phyloP scores from a whole-genome alignment of 2,113 vertebrate genomes.

The Siniperca chuatsi region DNA sequence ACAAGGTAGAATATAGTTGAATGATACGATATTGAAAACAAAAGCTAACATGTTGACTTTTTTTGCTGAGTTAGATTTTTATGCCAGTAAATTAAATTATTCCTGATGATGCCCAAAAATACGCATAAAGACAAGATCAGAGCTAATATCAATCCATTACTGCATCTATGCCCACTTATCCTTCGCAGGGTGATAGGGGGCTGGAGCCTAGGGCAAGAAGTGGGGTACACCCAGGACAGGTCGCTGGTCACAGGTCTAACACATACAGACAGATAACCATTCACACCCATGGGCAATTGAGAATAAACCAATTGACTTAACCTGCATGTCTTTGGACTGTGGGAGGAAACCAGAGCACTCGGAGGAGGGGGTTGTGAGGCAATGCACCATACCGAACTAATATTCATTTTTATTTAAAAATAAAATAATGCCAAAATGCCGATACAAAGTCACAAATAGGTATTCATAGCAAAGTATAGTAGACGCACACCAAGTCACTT shows the following conservation, averaged over 20 bases:
- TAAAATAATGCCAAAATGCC: neutral
- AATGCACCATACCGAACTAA: neutral
- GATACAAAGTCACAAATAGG: neutral
- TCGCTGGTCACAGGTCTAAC: neutral
- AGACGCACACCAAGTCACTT: neutral
- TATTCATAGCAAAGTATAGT: neutral
- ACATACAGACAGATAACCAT: neutral
- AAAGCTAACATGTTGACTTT: neutral
- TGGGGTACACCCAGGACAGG: neutral
- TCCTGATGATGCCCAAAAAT: neutral
- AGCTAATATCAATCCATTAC: neutral
- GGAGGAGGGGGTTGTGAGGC: neutral
- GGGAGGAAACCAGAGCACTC: neutral
- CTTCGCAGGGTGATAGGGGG: neutral
- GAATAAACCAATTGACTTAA: neutral
- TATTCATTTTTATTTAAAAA: neutral
- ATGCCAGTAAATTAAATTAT: neutral
- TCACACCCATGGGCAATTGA: neutral
- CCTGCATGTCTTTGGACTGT: neutral
- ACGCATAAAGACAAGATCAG: no score
- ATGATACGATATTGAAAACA: neutral
- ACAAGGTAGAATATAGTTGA: slow-evolving; percentile 83
- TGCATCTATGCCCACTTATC: neutral
- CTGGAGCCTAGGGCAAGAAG: neutral
- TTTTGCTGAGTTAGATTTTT: neutral